Conservation (phyloP, 1,140 invertebrate genomes). For the Phortica variegata region DNA sequence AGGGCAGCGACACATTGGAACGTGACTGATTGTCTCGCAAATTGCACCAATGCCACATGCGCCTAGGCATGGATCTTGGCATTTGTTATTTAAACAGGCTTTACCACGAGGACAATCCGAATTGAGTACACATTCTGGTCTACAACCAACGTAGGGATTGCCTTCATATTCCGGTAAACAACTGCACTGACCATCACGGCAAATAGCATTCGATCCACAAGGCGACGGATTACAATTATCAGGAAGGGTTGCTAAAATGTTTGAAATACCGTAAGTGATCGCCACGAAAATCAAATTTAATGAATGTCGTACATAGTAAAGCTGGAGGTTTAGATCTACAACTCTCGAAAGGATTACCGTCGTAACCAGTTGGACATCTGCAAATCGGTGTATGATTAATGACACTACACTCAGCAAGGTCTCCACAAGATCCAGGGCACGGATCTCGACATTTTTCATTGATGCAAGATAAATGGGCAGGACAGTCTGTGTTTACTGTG, state of each 20-base stretch:
- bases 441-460: slow-evolving; percentile 74
- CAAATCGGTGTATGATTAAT: slow-evolving; percentile 84
- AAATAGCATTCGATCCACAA: slow-evolving; percentile 71
- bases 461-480: slow-evolving; percentile 68
- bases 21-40: slow-evolving; percentile 71
- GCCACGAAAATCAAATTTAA: not conserved
- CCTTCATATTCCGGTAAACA: slow-evolving; percentile 73
- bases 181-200: slow-evolving; percentile 59
- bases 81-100: slow-evolving; percentile 71
- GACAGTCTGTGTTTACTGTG: slow-evolving; percentile 73
- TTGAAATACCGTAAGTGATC: slow-evolving; percentile 19
- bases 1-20: slow-evolving; percentile 70
- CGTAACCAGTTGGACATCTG: slow-evolving; percentile 70
- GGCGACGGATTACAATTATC: slow-evolving; percentile 66
- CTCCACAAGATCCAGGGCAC: slow-evolving; percentile 76
- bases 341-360: slow-evolving; percentile 77
- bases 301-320: slow-evolving; percentile 3
- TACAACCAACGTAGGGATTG: slow-evolving; percentile 69
- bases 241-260: slow-evolving; percentile 34
- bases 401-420: slow-evolving; percentile 79
- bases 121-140: slow-evolving; percentile 82
- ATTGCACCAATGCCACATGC: slow-evolving; percentile 71
- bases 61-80: slow-evolving; percentile 73
- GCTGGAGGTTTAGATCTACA: slow-evolving; percentile 60
- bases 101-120: slow-evolving; percentile 72